Evolutionary conservation across 1,140 invertebrate species (phyloP).

Genomic region (Schlechtendalia chinensis): DNA sequence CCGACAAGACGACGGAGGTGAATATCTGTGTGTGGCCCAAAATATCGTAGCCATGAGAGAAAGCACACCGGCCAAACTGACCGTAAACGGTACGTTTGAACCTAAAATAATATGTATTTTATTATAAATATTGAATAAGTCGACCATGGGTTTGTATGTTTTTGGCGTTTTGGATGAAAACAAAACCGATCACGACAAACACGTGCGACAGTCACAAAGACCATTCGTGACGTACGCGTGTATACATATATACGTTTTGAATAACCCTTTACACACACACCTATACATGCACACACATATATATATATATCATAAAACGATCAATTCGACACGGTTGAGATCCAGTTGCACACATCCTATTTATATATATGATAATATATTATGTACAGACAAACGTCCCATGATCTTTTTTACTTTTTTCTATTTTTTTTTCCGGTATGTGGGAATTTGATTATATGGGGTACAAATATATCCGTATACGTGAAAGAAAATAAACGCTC

Average conservation of each 20-base stretch:
- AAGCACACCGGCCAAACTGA: slow-evolving; percentile 71
- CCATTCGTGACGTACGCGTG: neutral
- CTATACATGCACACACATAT: too few species aligned
- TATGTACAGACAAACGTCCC: neutral
- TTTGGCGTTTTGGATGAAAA: too few species aligned
- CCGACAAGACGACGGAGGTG: slow-evolving; percentile 75
- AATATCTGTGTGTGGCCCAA: slow-evolving; percentile 81
- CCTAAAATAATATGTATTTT: too few species aligned
- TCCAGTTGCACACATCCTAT: neutral
- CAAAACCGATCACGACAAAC: neutral
- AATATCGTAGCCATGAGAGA: slow-evolving; percentile 83
- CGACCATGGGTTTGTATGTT: too few species aligned
- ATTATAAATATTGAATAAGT: too few species aligned
- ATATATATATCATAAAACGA: slow-evolving; percentile 3
- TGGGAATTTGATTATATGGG: slow-evolving; percentile 42
- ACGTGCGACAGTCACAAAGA: neutral
- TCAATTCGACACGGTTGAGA: slow-evolving; percentile 9
- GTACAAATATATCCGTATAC: slow-evolving; percentile 18
- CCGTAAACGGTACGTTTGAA: slow-evolving; percentile 70
- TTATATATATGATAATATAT: neutral
- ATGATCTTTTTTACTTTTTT: neutral
- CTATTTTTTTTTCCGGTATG: neutral
- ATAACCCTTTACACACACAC: neutral
- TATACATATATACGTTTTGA: neutral
- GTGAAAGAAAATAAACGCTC: slow-evolving; percentile 9